A percentile compares a stretch with the other conserved stretches of the same genome.
These are phyloP conservation scores for Dryococelus australis DNA, from an alignment of 2,888 invertebrate species.

Conservation along the genomic window DNA sequence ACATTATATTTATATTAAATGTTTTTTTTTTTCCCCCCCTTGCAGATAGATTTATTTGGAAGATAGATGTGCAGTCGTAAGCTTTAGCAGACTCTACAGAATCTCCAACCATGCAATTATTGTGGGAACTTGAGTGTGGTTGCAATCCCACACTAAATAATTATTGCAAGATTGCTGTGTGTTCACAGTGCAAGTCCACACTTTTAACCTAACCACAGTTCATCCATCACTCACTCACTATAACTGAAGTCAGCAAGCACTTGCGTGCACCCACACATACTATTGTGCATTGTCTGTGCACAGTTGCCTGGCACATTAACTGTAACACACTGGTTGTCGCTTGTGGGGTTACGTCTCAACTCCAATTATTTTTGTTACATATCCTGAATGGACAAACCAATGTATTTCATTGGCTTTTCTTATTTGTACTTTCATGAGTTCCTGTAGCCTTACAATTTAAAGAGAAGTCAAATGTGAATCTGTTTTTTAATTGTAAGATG, in stretches of 20 bases:
- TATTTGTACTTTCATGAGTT: too few species aligned
- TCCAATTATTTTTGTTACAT: too few species aligned
- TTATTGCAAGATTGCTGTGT: not conserved
- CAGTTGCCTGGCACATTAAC: not conserved
- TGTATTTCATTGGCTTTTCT: too few species aligned
- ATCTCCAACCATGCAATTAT: not conserved
- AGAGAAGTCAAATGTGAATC: too few species aligned
- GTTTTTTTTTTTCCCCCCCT: constrained; percentile 2
- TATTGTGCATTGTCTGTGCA: not conserved
- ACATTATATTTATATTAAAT: not conserved
- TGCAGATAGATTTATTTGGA: not conserved
- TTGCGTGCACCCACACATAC: not conserved
- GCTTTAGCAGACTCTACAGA: not conserved
- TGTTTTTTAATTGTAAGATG: too few species aligned
- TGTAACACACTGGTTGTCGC: too few species aligned
- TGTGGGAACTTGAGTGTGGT: not conserved
- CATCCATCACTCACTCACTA: not conserved
- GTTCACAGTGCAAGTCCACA: not conserved
- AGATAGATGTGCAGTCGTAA: not conserved
- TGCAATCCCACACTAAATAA: not conserved
- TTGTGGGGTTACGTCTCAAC: too few species aligned
- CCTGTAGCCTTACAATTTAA: too few species aligned
- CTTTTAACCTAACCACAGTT: not conserved
- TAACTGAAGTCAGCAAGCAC: not conserved
- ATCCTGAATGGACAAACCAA: too few species aligned